Conservation (phyloP, 2,113 vertebrate genomes). For the Platichthys stellatus region DNA sequence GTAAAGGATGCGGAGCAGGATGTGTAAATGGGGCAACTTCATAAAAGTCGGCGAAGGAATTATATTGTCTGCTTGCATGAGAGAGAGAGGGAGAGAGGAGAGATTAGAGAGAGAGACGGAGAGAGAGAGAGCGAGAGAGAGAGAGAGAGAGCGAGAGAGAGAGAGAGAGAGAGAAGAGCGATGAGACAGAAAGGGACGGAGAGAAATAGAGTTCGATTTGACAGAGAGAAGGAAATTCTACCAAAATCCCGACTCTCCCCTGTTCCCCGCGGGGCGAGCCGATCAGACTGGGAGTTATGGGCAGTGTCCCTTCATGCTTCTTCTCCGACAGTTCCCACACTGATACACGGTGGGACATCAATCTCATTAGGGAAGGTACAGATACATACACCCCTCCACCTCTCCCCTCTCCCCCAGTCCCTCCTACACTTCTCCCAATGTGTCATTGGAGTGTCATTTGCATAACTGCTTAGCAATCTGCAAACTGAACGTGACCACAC, state of each 20-base stretch:
- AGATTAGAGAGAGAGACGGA: slow-evolving; percentile 18
- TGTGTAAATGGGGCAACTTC: slow-evolving; percentile 47
- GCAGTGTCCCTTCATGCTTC: slow-evolving; percentile 28
- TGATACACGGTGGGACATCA: slow-evolving; percentile 73
- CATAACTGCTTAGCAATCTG: slow-evolving; percentile 72
- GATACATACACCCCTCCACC: slow-evolving; percentile 10
- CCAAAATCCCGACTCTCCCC: slow-evolving; percentile 25
- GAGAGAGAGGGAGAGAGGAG: slow-evolving; percentile 25
- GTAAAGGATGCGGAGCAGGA: slow-evolving; percentile 57
- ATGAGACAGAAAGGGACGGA: slow-evolving; percentile 40
- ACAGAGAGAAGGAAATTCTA: slow-evolving; percentile 44
- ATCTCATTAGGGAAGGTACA: slow-evolving; percentile 73
- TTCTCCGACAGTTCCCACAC: slow-evolving; percentile 64
- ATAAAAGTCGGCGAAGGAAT: slow-evolving; percentile 24
- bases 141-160: slow-evolving; percentile 31
- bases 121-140: slow-evolving; percentile 31
- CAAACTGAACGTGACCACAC: slow-evolving; percentile 58
- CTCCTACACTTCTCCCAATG: slow-evolving; percentile 38
- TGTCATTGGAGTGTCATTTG: slow-evolving; percentile 73
- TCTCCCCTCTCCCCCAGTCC: neutral
- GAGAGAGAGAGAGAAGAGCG: slow-evolving; percentile 33
- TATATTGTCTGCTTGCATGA: too few relatives aligned
- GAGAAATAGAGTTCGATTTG: slow-evolving; percentile 46
- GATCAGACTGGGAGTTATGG: slow-evolving; percentile 48
- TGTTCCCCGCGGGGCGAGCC: slow-evolving; percentile 19